Evolutionary conservation across 2,888 invertebrate genomes (phyloP), one percentile per base, ranked within the genome.

Genomic region (Pollenia labialis): DNA sequence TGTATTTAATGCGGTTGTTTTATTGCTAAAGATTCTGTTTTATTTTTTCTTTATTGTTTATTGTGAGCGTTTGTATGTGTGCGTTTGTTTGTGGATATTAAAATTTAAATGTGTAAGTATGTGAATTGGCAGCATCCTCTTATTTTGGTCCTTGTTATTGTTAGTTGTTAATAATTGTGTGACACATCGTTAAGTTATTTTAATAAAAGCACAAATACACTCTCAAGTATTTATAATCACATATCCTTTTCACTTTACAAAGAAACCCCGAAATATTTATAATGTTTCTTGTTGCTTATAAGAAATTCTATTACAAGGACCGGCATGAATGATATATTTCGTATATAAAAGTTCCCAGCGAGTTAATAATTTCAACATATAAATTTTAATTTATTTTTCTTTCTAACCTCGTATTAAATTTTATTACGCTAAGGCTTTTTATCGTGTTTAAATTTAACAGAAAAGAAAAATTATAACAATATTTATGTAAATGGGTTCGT

Each of bases 101-200:
- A 32, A 6, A 32, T 54, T 16, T 40, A 42, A 32, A 16, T 42
- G 12, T 14, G 40, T 14, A 12, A 50, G 68, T 4, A 18, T 14
- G 4, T 16, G 9, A 16, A 14, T 8, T 8, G 14, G 71, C n/a
- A 58, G n/a, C 60, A 74, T 40, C 50, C 48, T 50, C 9, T 60
- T 74, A 12, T 60, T 60, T 40, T 40, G 46, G 12, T 40, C 40
- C 32, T 40, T 60, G n/a, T 46, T 60, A 60, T 75, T 76, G 72
- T 83, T 76, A 88, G 88, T 89, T 89, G 88, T 89, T 91, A 89
- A 89, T 90, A 89, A 89, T 90, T 89, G 88, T 89, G 89, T 91
- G 91, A 91, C 91, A 92, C 90, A 91, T 91, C 91, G 91, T 92
- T 91, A 91, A 91, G 91, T 89, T 90, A 90, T 90, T 91, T 91